Evolutionary conservation across 2,113 vertebrate species (phyloP).

Genomic region (Mus pahari): DNA sequence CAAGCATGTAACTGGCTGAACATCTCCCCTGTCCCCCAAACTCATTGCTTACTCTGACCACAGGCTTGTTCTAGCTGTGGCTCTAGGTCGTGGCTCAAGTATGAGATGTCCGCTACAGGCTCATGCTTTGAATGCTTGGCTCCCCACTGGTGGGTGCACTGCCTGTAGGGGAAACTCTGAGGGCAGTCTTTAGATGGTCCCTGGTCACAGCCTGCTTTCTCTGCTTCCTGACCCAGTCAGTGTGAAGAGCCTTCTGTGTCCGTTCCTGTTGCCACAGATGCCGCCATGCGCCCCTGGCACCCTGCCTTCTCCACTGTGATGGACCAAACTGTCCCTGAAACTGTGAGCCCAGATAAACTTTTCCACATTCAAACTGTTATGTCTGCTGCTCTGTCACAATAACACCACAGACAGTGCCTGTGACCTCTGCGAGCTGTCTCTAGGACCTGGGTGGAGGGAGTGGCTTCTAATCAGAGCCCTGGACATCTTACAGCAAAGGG

Average conservation of each 20-base stretch:
- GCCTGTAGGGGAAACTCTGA: not conserved
- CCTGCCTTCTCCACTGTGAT: no score
- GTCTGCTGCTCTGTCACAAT: not conserved
- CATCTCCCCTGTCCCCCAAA: not conserved
- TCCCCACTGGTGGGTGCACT: not conserved
- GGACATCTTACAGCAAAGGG: not conserved
- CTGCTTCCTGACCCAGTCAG: not conserved
- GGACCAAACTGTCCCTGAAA: not conserved
- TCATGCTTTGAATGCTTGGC: not conserved
- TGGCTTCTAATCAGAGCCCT: not conserved
- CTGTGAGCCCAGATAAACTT: not conserved
- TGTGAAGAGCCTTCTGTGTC: not conserved
- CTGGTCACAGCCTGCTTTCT: not conserved
- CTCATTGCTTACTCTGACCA: not conserved
- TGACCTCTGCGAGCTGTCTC: not conserved
- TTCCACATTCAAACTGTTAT: not conserved
- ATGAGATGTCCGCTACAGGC: not conserved
- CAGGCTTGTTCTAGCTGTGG: not conserved
- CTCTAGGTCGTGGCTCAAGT: not conserved
- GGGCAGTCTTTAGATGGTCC: not conserved
- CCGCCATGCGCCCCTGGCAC: not conserved
- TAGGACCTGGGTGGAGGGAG: not conserved
- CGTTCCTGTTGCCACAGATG: no score
- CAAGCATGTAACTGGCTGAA: no score
- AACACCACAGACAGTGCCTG: no score